These are phyloP conservation scores for Notechis scutatus DNA, from an alignment of 2,113 vertebrate genomes.

Conservation along the genomic window DNA sequence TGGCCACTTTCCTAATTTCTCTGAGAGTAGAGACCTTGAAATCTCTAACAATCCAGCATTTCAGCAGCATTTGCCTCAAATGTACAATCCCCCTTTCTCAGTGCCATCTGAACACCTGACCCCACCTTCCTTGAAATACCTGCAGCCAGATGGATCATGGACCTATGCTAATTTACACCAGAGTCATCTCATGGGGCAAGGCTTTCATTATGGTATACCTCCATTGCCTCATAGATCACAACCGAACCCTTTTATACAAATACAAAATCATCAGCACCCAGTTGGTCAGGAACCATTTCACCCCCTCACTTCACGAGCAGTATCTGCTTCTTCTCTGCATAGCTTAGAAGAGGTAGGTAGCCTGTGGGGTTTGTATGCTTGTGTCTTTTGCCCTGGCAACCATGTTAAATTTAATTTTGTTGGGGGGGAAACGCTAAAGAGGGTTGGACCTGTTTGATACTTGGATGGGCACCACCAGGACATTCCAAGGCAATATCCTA, in stretches of 20 bases:
- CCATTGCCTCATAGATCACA: slow-evolving; percentile 87
- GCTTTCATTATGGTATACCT: slow-evolving; percentile 89
- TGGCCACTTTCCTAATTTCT: slow-evolving; percentile 75
- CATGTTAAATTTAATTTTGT: neutral
- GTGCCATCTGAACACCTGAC: slow-evolving; percentile 83
- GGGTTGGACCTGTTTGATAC: neutral
- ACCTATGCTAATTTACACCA: slow-evolving; percentile 85
- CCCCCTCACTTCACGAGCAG: slow-evolving; percentile 83
- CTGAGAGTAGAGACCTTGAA: slow-evolving; percentile 82
- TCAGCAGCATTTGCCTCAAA: slow-evolving; percentile 80
- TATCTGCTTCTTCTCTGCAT: slow-evolving; percentile 90
- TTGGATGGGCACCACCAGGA: neutral
- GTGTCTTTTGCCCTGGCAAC: neutral
- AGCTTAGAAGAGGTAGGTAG: slow-evolving; percentile 90
- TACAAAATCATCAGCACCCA: slow-evolving; percentile 84
- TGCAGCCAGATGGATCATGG: slow-evolving; percentile 93
- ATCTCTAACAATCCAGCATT: slow-evolving; percentile 78
- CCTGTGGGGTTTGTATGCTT: neutral
- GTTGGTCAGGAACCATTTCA: slow-evolving; percentile 88
- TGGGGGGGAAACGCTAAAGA: neutral
- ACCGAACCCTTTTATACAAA: slow-evolving; percentile 90
- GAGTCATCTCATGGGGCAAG: slow-evolving; percentile 84
- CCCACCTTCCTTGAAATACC: slow-evolving; percentile 88
- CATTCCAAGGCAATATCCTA: neutral
- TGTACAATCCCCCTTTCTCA: slow-evolving; percentile 82